Percentiles rank a stretch among this genome's conserved stretches.
Conservation (phyloP, 1,140 invertebrate genomes). For the Drosophila parvula region DNA sequence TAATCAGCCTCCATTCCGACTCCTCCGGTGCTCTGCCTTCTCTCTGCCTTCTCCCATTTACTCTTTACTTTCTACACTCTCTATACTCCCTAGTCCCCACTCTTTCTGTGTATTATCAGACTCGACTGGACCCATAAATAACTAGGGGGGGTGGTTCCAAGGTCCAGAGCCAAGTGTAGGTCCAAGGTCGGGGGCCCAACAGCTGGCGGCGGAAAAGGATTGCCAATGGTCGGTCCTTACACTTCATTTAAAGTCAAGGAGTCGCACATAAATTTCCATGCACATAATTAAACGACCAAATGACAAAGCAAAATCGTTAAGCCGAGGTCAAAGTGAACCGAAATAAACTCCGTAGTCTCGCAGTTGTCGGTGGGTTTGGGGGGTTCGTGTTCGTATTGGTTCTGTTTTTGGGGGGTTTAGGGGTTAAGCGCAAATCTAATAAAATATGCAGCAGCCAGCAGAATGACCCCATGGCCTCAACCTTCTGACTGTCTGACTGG, state of each 20-base stretch:
- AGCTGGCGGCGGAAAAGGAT: conserved; percentile 74
- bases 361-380: not conserved
- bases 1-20: conserved; percentile 60
- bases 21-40: not conserved
- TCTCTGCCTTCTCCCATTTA: not conserved
- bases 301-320: conserved; percentile 81
- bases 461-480: conserved; percentile 38
- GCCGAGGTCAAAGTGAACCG: conserved; percentile 65
- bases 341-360: not conserved
- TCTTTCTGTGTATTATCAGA: conserved; percentile 64
- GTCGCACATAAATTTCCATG: conserved; percentile 82
- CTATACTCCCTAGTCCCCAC: not conserved
- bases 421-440: conserved; percentile 59
- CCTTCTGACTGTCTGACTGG: not conserved
- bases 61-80: not conserved
- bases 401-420: no score
- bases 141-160: conserved; percentile 19
- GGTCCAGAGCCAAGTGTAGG: conserved; percentile 28
- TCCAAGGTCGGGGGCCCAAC: conserved; percentile 51
- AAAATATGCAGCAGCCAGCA: conserved; percentile 65
- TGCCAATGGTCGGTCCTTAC: conserved; percentile 69
- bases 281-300: conserved; percentile 81
- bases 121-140: conserved; percentile 70
- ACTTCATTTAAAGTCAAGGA: conserved; percentile 82
- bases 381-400: not conserved